These are phyloP conservation scores for Diadophis punctatus DNA, from an alignment of 2,113 vertebrate genomes.

Conservation along the genomic window DNA sequence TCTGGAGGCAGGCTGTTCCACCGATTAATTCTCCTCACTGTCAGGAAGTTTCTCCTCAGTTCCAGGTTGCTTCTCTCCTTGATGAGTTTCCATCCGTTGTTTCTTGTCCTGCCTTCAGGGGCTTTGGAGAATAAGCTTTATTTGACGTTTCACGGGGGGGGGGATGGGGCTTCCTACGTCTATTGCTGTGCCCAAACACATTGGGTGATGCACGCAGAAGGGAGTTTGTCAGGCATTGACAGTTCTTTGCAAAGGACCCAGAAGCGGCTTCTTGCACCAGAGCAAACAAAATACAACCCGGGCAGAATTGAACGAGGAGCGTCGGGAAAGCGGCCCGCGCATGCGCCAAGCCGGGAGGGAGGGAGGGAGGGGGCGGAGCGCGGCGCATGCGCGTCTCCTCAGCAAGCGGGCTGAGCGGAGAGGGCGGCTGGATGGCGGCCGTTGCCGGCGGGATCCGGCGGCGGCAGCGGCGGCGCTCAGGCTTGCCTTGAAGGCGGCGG, in stretches of 20 bases:
- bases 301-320: neutral
- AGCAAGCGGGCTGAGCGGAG: neutral
- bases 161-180: too few species aligned
- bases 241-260: too few species aligned
- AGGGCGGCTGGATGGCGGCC: neutral
- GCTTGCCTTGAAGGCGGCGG: neutral
- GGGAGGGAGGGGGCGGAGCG: too few species aligned
- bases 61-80: too few species aligned
- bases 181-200: too few species aligned
- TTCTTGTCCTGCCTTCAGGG: too few species aligned
- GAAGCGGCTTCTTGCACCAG: too few species aligned
- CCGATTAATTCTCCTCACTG: rapidly evolving
- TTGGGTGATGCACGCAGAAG: too few species aligned
- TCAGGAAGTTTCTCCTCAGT: neutral
- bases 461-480: neutral
- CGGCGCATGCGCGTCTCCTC: neutral
- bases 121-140: neutral
- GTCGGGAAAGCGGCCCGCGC: neutral
- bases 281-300: neutral
- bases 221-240: too few species aligned
- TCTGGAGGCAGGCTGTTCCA: too few species aligned
- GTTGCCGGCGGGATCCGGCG: neutral
- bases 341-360: neutral
- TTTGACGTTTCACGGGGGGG: too few species aligned
- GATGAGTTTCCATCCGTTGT: too few species aligned